Evolutionary conservation across 1,140 invertebrate species (phyloP), one percentile per base, ranked within the genome.

Genomic region (Plodia interpunctella): DNA sequence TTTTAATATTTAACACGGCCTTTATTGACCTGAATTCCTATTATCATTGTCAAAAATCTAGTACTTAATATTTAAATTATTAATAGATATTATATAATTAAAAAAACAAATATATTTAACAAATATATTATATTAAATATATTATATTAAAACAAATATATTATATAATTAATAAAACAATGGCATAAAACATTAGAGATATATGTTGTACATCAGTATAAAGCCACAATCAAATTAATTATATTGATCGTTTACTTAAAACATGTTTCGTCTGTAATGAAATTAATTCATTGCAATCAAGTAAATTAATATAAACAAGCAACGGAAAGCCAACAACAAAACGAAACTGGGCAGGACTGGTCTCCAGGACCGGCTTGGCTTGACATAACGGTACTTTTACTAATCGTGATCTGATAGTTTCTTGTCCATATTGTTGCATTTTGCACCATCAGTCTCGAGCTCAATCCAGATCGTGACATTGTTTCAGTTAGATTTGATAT

Each of bases 351-450:
- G 15, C 38, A 44, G 38, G 38, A 44, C 38, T 6, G 38, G 38
- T 44, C 38, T n/a, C 13, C 1, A 44, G 38, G 38, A 44, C 38
- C 15, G 38, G 13, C n/a, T 15, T n/a, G 38, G 38, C 38, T 44
- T 44, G 38, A 44, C 38, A 44, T 8, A 44, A 44, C 38, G 13
- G 38, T 44, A 15, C 38, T 15, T 4, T 44, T 15, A 44, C 38
- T 44, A 44, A 44, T 44, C 38, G 38, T 44, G 38, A 44, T 44
- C 5, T n/a, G 38, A 44, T 44, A n/a, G 38, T 44, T 44, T 44
- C 38, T 44, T 44, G 38, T 44, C n/a, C 38, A 44, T 44, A 44
- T 44, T 44, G n/a, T 44, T 44, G 38, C 38, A 44, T 44, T 44
- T 44, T 44, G 38, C 38, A 11, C 32, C 13, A 44, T 44, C 38